A percentile compares a stretch with the other conserved stretches of the same genome.
Evolutionary conservation across 2,888 invertebrate genomes (phyloP).

Genomic region (Hofmannophila pseudospretella): DNA sequence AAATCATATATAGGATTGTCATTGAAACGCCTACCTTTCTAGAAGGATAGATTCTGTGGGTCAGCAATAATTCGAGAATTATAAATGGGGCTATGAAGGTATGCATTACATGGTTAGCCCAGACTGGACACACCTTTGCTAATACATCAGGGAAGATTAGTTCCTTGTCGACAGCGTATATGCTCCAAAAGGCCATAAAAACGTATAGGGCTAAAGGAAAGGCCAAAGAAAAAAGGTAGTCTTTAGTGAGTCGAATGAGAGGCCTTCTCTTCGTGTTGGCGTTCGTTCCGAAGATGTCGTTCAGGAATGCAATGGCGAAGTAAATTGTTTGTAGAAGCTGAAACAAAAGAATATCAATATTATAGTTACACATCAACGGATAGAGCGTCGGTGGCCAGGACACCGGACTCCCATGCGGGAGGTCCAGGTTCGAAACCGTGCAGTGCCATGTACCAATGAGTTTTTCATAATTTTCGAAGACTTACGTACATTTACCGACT

Average conservation of each 20-base stretch:
- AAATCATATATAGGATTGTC: slow-evolving; percentile 75
- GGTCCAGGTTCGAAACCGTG: too few relatives aligned
- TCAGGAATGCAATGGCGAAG: slow-evolving; percentile 84
- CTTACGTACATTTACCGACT: too few relatives aligned
- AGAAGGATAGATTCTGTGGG: slow-evolving; percentile 85
- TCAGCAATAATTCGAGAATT: slow-evolving; percentile 83
- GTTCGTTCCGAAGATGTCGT: slow-evolving; percentile 86
- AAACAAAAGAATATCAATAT: slow-evolving; percentile 26
- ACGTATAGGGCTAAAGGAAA: slow-evolving; percentile 90
- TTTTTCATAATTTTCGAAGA: too few relatives aligned
- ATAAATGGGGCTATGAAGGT: slow-evolving; percentile 88
- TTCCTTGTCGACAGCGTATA: slow-evolving; percentile 90
- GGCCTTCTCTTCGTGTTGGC: slow-evolving; percentile 76
- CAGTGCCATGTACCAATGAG: too few relatives aligned
- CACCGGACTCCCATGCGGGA: too few relatives aligned
- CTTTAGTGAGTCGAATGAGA: slow-evolving; percentile 81
- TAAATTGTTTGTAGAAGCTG: slow-evolving; percentile 87
- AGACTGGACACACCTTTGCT: slow-evolving; percentile 88
- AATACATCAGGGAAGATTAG: slow-evolving; percentile 90
- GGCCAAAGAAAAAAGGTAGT: slow-evolving; percentile 81
- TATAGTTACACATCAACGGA: background rate
- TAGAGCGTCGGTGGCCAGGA: too few relatives aligned
- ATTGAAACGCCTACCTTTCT: slow-evolving; percentile 79
- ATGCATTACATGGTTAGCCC: slow-evolving; percentile 94
- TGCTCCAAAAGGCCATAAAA: slow-evolving; percentile 89